Conservation (phyloP, 2,797 vertebrate genomes). For the Parauchenoglanis ngamensis region DNA sequence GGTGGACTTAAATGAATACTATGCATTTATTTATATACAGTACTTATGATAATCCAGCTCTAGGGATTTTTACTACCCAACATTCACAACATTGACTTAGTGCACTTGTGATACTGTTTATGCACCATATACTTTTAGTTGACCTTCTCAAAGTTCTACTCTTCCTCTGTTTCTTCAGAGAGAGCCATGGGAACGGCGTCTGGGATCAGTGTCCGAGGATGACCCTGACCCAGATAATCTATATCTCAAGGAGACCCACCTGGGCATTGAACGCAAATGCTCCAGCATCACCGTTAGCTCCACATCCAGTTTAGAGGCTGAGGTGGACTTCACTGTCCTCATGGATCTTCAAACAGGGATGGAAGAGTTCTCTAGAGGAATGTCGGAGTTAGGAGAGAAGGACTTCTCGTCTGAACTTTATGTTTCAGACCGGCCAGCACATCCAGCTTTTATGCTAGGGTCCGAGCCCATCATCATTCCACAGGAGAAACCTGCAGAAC, state of each 20-base stretch:
- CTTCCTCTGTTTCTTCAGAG: constrained; percentile 68
- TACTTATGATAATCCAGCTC: neutral
- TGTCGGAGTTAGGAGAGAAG: constrained; percentile 76
- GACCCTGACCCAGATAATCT: constrained; percentile 88
- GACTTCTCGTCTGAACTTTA: constrained; percentile 85
- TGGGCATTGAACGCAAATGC: constrained; percentile 95
- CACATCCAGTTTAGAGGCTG: constrained; percentile 94
- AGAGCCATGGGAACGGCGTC: constrained; percentile 83
- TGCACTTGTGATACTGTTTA: constrained; percentile 16
- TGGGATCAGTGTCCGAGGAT: constrained; percentile 83
- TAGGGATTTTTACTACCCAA: neutral
- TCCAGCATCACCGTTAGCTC: constrained; percentile 98
- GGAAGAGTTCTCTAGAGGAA: constrained; percentile 91
- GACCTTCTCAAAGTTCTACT: constrained; percentile 36
- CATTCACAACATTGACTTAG: neutral
- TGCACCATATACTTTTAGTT: constrained; percentile 24
- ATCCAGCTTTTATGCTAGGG: constrained; percentile 59
- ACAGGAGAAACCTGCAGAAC: constrained; percentile 49
- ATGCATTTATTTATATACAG: neutral
- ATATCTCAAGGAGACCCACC: constrained; percentile 92
- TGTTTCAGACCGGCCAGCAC: constrained; percentile 74
- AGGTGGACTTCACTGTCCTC: constrained; percentile 96
- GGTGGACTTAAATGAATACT: neutral
- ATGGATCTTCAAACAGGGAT: constrained; percentile 94
- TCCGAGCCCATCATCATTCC: constrained; percentile 56